A percentile compares a stretch with the other conserved stretches of the same genome.
Evolutionary conservation across 2,113 vertebrate species (phyloP).

Genomic region (Pelobates fuscus): DNA sequence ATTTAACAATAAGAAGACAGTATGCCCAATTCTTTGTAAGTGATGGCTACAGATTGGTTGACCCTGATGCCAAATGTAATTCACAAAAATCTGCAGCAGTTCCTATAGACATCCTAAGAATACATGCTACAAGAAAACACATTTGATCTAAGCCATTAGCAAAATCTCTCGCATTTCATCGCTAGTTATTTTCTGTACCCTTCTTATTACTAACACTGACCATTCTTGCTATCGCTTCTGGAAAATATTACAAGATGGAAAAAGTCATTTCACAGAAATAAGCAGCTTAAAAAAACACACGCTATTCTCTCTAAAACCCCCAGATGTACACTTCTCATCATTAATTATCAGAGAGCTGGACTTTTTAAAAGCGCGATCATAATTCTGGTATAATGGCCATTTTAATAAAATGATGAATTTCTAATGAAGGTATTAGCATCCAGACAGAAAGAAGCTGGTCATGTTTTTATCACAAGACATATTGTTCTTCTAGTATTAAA

Average conservation of each 20-base stretch:
- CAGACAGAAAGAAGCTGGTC: constrained; percentile 8
- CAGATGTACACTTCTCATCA: constrained; percentile 10
- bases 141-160: too few relatives aligned
- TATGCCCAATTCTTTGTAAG: too few relatives aligned
- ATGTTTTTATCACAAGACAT: background rate
- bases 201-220: too few relatives aligned
- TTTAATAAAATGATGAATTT: constrained; percentile 31
- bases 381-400: background rate
- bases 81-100: too few relatives aligned
- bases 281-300: background rate
- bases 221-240: background rate
- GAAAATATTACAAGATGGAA: constrained; percentile 33
- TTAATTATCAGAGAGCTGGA: background rate
- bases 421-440: constrained; percentile 29
- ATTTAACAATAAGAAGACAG: too few relatives aligned
- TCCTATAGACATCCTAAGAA: too few relatives aligned
- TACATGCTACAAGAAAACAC: too few relatives aligned
- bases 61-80: too few relatives aligned
- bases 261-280: constrained; percentile 25
- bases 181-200: too few relatives aligned
- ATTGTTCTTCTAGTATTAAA: constrained; percentile 16
- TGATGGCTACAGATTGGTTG: too few relatives aligned
- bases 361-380: background rate
- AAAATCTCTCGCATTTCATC: too few relatives aligned
- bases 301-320: constrained; percentile 17